Percentiles rank a stretch among this genome's conserved stretches.
phyloP scores from a whole-genome alignment of 2,113 vertebrate species.

The Cheirogaleus medius region DNA sequence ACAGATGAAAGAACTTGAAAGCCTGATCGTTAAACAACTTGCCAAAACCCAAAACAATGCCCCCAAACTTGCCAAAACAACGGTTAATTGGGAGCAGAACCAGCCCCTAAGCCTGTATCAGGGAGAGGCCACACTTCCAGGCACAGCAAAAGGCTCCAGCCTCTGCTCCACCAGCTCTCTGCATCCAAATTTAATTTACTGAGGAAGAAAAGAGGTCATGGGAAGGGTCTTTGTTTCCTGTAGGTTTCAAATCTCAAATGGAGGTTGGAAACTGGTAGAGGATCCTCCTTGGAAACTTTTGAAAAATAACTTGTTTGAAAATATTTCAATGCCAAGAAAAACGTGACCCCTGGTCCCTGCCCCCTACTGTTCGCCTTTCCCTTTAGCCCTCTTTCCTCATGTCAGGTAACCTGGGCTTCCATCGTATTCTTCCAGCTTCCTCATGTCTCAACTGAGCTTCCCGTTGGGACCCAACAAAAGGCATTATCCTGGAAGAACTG shows the following conservation, averaged over 20 bases:
- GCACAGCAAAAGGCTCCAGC: slow-evolving; percentile 46
- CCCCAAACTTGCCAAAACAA: slow-evolving; percentile 21
- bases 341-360: slow-evolving; percentile 62
- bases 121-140: not conserved
- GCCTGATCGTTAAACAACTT: slow-evolving; percentile 49
- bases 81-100: slow-evolving; percentile 61
- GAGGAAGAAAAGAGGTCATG: slow-evolving; percentile 79
- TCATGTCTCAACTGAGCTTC: slow-evolving; percentile 51
- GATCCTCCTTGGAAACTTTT: slow-evolving; percentile 78
- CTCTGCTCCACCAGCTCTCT: not conserved
- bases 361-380: not conserved
- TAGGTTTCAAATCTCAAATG: slow-evolving; percentile 77
- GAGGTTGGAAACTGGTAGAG: slow-evolving; percentile 72
- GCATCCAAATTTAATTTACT: slow-evolving; percentile 71
- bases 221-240: slow-evolving; percentile 78
- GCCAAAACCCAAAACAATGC: slow-evolving; percentile 56
- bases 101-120: not conserved
- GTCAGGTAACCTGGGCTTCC: slow-evolving; percentile 72
- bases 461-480: slow-evolving; percentile 38
- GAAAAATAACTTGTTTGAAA: slow-evolving; percentile 76
- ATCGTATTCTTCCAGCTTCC: slow-evolving; percentile 67
- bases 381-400: slow-evolving; percentile 50
- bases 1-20: slow-evolving; percentile 46
- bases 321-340: slow-evolving; percentile 76
- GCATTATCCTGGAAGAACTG: slow-evolving; percentile 60